These are phyloP conservation scores for Lithodes maja DNA, from an alignment of 2,888 invertebrate species.

Conservation along the genomic window DNA sequence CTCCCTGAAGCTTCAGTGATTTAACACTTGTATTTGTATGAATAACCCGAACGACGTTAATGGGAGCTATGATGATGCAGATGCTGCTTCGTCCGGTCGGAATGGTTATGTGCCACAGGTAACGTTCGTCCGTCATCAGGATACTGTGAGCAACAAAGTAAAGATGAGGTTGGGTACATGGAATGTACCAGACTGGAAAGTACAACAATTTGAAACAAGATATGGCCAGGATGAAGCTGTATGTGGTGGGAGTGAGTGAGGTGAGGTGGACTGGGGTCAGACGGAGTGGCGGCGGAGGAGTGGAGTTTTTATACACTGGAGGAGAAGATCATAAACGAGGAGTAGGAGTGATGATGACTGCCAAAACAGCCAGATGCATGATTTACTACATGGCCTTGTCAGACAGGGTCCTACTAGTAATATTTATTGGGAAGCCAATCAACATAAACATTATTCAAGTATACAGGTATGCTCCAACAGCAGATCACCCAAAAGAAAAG, in stretches of 20 bases:
- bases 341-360: constrained; percentile 10
- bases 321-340: constrained; percentile 6
- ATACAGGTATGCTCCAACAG: constrained; percentile 7
- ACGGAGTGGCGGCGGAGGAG: not conserved
- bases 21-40: not conserved
- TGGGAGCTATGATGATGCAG: not conserved
- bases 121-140: constrained; percentile 16
- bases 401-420: not conserved
- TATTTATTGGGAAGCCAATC: constrained; percentile 11
- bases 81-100: constrained; percentile 8
- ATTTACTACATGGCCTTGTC: not conserved
- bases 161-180: constrained; percentile 2
- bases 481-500: constrained; percentile 8
- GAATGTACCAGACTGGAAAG: constrained; percentile 18
- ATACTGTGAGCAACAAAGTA: constrained; percentile 2
- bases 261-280: constrained; percentile 10
- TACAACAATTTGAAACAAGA: constrained; percentile 20
- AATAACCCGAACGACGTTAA: constrained; percentile 9
- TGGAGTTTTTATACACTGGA: constrained; percentile 7
- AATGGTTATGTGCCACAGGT: not conserved
- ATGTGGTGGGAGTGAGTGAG: constrained; percentile 8
- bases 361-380: not conserved
- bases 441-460: constrained; percentile 17
- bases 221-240: not conserved
- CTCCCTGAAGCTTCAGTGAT: too few species aligned